These are phyloP conservation scores for Rhynchotus rufescens DNA, from an alignment of 2,797 vertebrate genomes.

Conservation along the genomic window DNA sequence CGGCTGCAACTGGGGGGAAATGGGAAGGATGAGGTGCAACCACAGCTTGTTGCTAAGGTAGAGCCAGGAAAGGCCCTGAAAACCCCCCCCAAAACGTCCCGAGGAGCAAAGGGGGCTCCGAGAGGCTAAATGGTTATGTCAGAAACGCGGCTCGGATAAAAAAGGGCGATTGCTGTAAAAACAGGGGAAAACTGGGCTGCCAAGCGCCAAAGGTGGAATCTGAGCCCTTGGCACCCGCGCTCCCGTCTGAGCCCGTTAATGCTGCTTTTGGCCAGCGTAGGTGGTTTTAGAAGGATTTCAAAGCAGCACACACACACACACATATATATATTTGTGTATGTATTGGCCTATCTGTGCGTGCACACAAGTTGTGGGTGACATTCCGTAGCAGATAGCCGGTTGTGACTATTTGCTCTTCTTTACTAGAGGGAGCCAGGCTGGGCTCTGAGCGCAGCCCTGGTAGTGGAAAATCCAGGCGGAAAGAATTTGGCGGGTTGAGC, in stretches of 20 bases:
- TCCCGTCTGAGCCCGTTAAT: neutral
- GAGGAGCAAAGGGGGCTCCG: neutral
- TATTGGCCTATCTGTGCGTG: neutral
- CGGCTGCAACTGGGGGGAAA: neutral
- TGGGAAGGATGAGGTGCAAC: neutral
- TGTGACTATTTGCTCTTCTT: neutral
- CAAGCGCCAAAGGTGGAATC: conserved; percentile 37
- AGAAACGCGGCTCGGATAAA: rapidly evolving
- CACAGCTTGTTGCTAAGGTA: neutral
- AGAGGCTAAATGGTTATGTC: neutral
- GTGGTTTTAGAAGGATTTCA: neutral
- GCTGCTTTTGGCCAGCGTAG: neutral
- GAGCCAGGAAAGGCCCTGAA: neutral
- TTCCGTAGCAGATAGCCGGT: neutral
- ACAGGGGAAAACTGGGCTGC: neutral
- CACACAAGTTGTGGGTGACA: neutral
- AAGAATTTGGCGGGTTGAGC: conserved; percentile 32
- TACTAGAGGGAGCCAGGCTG: neutral
- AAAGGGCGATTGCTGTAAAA: neutral
- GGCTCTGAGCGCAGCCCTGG: neutral
- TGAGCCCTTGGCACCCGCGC: conserved; percentile 4
- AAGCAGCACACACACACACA: neutral
- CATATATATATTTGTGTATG: too few species aligned
- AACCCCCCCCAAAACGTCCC: neutral
- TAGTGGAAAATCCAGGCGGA: conserved; percentile 49